Percentiles rank a stretch among this genome's conserved stretches.
Evolutionary conservation across 2,888 invertebrate species (phyloP).

Genomic region (Andricus curvator): DNA sequence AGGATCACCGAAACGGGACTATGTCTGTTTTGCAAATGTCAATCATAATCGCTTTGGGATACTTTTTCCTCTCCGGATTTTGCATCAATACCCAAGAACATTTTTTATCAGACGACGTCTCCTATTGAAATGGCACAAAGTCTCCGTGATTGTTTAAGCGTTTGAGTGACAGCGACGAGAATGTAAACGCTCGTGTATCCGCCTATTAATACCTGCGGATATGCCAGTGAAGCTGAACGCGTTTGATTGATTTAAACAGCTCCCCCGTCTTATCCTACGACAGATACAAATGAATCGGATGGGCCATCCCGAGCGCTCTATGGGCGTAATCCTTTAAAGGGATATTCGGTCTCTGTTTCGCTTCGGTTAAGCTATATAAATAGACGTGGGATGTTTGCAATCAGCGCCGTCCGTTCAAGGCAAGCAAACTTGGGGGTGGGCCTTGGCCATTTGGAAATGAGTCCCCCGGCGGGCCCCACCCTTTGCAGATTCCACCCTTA

Average conservation of each 20-base stretch:
- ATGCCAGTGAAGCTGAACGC: conserved; percentile 64
- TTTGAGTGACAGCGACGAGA: conserved; percentile 25
- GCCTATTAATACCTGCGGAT: conserved; percentile 71
- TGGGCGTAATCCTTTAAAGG: conserved; percentile 77
- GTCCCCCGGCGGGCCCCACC: conserved; percentile 42
- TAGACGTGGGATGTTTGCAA: conserved; percentile 75
- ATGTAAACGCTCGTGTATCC: conserved; percentile 47
- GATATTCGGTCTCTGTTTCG: conserved; percentile 74
- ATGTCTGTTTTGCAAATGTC: not conserved
- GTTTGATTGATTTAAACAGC: conserved; percentile 76
- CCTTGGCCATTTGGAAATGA: conserved; percentile 52
- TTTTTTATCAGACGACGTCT: conserved; percentile 1
- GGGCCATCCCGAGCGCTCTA: conserved; percentile 64
- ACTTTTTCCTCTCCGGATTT: not conserved
- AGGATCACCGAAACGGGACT: not conserved
- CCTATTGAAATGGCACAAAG: not conserved
- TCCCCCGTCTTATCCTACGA: conserved; percentile 65
- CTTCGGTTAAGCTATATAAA: conserved; percentile 76
- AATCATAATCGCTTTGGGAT: not conserved
- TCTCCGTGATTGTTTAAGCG: conserved; percentile 1
- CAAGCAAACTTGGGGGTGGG: conserved; percentile 43
- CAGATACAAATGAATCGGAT: conserved; percentile 77
- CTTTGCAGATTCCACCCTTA: conserved; percentile 6
- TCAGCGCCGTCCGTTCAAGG: conserved; percentile 66
- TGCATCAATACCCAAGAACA: conserved; percentile 7